Evolutionary conservation across 2,113 vertebrate species (phyloP).

Genomic region (Garra rufa): DNA sequence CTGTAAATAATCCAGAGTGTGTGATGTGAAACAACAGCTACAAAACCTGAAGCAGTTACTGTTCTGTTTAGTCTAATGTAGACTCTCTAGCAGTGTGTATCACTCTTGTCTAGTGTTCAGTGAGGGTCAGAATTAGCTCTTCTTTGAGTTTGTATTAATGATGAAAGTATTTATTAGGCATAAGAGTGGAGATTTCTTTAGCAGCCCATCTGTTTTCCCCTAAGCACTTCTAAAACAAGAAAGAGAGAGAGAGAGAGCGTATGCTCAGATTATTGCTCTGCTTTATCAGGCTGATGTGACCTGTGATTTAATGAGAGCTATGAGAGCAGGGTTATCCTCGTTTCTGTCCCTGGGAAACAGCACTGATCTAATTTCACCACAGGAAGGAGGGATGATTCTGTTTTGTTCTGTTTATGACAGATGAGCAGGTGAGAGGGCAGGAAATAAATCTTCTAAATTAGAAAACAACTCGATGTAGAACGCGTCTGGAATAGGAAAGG

Average conservation of each 20-base stretch:
- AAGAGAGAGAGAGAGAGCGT: neutral
- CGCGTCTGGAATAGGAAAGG: neutral
- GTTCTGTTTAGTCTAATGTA: neutral
- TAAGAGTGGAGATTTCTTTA: neutral
- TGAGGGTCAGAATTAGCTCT: neutral
- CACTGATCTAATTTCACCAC: constrained; percentile 61
- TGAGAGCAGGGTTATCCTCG: constrained; percentile 22
- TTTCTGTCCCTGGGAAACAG: constrained; percentile 43
- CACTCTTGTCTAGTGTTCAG: neutral
- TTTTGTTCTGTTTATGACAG: constrained; percentile 18
- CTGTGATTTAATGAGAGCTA: constrained; percentile 21
- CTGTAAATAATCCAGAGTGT: neutral
- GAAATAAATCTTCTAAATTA: constrained; percentile 36
- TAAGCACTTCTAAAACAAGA: neutral
- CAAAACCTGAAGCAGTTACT: neutral
- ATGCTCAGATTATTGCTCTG: constrained; percentile 9
- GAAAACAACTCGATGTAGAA: constrained; percentile 1
- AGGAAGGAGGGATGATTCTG: constrained; percentile 27
- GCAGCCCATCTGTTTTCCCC: constrained; percentile 15
- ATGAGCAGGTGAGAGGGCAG: constrained; percentile 25
- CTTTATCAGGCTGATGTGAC: constrained; percentile 24
- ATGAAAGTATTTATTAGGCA: constrained; percentile 14
- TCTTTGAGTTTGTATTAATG: neutral
- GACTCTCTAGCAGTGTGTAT: neutral
- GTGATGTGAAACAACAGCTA: neutral